phyloP scores from a whole-genome alignment of 2,113 vertebrate genomes.

The Mastomys natalensis region DNA sequence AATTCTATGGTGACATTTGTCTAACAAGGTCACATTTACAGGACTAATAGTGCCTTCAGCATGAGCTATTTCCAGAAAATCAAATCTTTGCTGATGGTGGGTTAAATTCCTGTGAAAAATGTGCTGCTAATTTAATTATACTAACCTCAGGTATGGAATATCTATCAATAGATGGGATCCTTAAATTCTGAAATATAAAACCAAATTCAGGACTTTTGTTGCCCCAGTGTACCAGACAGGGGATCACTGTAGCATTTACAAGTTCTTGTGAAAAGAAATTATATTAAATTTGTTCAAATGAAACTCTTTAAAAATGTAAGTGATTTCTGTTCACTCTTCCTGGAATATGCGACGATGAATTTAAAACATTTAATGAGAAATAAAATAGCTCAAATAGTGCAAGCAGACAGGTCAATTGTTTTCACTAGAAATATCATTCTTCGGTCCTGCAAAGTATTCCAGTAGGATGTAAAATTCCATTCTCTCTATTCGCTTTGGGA shows the following conservation, averaged over 20 bases:
- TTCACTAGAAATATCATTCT: constrained; percentile 79
- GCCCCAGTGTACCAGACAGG: constrained; percentile 41
- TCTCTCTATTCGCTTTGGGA: constrained; percentile 58
- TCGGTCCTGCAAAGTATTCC: constrained; percentile 33
- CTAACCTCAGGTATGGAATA: constrained; percentile 66
- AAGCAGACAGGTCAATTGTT: constrained; percentile 84
- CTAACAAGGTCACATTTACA: constrained; percentile 49
- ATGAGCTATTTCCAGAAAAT: constrained; percentile 59
- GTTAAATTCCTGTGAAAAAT: not conserved
- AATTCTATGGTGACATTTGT: constrained; percentile 65
- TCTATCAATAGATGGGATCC: constrained; percentile 66
- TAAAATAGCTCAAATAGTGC: constrained; percentile 85
- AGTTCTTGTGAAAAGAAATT: constrained; percentile 76
- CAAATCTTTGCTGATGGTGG: constrained; percentile 57
- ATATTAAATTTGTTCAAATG: constrained; percentile 78
- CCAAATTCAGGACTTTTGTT: constrained; percentile 59
- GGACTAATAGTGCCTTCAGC: constrained; percentile 62
- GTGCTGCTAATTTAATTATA: constrained; percentile 61
- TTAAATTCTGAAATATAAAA: constrained; percentile 73
- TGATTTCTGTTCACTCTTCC: constrained; percentile 84
- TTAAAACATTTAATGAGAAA: constrained; percentile 79
- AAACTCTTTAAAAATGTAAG: constrained; percentile 59
- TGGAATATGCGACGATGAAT: constrained; percentile 83
- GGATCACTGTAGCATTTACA: constrained; percentile 57
- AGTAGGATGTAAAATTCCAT: constrained; percentile 40